phyloP scores from a whole-genome alignment of 35 echinoderm and acorn worm genomes.

The Patiria miniata region DNA sequence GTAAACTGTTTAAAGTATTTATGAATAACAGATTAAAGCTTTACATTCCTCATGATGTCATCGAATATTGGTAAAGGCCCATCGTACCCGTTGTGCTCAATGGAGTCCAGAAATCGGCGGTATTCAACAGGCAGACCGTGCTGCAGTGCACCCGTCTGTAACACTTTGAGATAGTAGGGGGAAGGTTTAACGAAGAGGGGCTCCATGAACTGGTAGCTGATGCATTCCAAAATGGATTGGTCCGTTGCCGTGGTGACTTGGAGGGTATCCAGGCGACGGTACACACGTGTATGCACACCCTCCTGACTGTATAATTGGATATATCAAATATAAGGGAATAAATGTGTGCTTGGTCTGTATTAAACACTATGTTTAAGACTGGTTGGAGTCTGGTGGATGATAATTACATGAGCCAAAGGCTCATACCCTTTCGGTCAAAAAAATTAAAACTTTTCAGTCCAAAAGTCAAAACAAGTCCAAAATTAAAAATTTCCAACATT shows the following conservation, averaged over 20 bases:
- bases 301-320: slow-evolving; percentile 31
- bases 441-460: too few species aligned
- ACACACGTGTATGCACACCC: slow-evolving; percentile 5
- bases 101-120: not conserved
- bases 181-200: slow-evolving; percentile 28
- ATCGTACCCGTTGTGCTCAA: slow-evolving; percentile 54
- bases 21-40: slow-evolving; percentile 7
- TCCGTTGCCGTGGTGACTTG: not conserved
- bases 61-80: slow-evolving; percentile 37
- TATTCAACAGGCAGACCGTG: slow-evolving; percentile 45
- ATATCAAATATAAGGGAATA: too few species aligned
- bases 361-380: too few species aligned
- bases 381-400: too few species aligned
- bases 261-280: slow-evolving; percentile 18
- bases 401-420: not conserved
- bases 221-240: not conserved
- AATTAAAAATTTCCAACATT: too few species aligned
- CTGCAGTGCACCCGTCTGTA: slow-evolving; percentile 42
- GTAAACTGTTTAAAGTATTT: too few species aligned
- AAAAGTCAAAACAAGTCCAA: too few species aligned
- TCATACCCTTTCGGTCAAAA: not conserved
- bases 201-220: slow-evolving; percentile 47
- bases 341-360: too few species aligned
- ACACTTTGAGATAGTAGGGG: slow-evolving; percentile 56
- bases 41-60: slow-evolving; percentile 16